Evolutionary conservation across 2,888 invertebrate species (phyloP), one percentile per base, ranked within the genome.

Genomic region (Rhagonycha lutea): DNA sequence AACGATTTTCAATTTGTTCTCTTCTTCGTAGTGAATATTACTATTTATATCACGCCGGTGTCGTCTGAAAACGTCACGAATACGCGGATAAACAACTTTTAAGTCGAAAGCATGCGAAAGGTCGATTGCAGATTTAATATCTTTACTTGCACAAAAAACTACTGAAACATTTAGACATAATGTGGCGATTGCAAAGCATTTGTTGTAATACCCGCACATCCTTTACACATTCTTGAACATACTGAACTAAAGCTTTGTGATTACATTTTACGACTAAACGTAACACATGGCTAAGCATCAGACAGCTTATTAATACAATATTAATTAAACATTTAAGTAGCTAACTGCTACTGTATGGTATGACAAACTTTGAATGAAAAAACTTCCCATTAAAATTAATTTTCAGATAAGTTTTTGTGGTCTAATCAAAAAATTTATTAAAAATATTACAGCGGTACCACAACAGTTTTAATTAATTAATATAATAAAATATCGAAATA

Each of bases 1-100:
- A 74, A 86, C 80, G 75, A 83, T 82, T 81, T 83, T 83, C 76
- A 79, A 78, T 74, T 81, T 81, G 26, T 70, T 77, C 70, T 75
- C 73, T 79, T 83, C 81, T 74, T 81, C 80, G 70, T 80, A 80
- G 77, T 80, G 81, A 75, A 82, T 73, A 77, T 80, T 81, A 61
- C 79, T 79, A 68, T 79, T 78, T 74, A 83, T 78, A 70, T 82
- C 79, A n/a, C 83, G 75, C 23, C 81, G 82, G 70, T 77, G 68
- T 11, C 80, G 76, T 29, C 68, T 70, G 32, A 78, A 76, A 24
- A 75, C 71, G 26, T 82, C 79, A 73, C 76, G 78, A 32, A 85
- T 77, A 68, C 79, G 80, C 4, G 86, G 85, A 76, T 82, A 79
- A 11, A 85, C 81, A 18, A 81, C 79, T 70, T 80, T 73, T 10